Percentiles rank a stretch among this genome's conserved stretches.
Evolutionary conservation across 1,140 invertebrate genomes (phyloP).

Genomic region (Dendrolimus punctatus): DNA sequence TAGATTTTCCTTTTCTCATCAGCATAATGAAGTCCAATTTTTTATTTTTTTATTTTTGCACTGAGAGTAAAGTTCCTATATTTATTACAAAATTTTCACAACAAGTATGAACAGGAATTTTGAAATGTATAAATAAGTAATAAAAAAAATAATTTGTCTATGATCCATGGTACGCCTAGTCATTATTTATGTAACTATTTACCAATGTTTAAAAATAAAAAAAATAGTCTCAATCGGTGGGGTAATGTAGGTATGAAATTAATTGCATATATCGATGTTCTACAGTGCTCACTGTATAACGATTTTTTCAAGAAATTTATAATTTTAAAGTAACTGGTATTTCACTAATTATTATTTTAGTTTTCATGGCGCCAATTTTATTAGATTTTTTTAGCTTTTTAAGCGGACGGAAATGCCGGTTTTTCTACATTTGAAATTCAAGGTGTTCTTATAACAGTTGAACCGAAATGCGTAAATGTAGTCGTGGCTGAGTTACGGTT

Average conservation of each 20-base stretch:
- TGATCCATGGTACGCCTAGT: conserved; percentile 63
- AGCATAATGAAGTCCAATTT: conserved; percentile 18
- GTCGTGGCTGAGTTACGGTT: too few species aligned
- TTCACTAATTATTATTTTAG: too few species aligned
- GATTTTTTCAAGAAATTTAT: too few species aligned
- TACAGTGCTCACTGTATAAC: conserved; percentile 18
- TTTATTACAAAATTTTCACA: conserved; percentile 38
- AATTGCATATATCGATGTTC: conserved; percentile 21
- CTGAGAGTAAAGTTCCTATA: conserved; percentile 65
- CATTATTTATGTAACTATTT: conserved; percentile 62
- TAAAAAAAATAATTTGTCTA: conserved; percentile 35
- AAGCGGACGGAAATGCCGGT: too few species aligned
- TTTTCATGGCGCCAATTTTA: too few species aligned
- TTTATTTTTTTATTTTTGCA: conserved; percentile 52
- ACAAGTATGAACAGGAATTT: conserved; percentile 12
- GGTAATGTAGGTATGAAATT: conserved; percentile 19
- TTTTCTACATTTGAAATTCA: too few species aligned
- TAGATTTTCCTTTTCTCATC: conserved; percentile 22
- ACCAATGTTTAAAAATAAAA: conserved; percentile 38
- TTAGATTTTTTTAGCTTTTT: too few species aligned
- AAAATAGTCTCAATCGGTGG: conserved; percentile 36
- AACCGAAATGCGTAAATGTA: too few species aligned
- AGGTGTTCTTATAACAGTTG: too few species aligned
- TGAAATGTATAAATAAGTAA: conserved; percentile 15
- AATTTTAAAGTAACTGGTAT: too few species aligned